A percentile compares a stretch with the other conserved stretches of the same genome.
These are phyloP conservation scores for Sebastes fasciatus DNA, from an alignment of 2,113 vertebrate genomes.

Conservation along the genomic window DNA sequence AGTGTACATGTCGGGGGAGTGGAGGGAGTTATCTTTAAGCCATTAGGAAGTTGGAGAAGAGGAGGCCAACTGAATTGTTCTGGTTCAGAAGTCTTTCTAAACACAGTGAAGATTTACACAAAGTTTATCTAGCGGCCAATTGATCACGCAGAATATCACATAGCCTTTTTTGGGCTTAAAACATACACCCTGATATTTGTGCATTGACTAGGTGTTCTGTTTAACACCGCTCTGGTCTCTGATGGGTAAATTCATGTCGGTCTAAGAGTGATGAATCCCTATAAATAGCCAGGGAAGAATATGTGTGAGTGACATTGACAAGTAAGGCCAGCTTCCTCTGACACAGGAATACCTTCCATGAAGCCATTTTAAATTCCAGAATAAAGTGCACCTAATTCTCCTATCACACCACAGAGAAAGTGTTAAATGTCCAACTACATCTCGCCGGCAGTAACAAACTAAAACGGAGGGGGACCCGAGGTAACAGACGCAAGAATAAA, in stretches of 20 bases:
- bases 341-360: background rate
- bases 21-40: slow-evolving; percentile 30
- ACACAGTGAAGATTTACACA: slow-evolving; percentile 79
- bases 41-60: slow-evolving; percentile 31
- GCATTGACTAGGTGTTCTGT: slow-evolving; percentile 56
- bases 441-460: background rate
- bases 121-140: slow-evolving; percentile 72
- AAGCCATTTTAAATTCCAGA: background rate
- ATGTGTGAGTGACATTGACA: slow-evolving; percentile 36
- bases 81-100: slow-evolving; percentile 76
- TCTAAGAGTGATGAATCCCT: slow-evolving; percentile 34
- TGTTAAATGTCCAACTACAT: background rate
- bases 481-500: background rate
- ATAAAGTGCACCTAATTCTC: background rate
- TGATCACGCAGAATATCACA: slow-evolving; percentile 74
- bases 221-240: slow-evolving; percentile 55
- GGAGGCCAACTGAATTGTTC: slow-evolving; percentile 57
- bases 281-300: slow-evolving; percentile 45
- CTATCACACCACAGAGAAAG: background rate
- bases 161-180: slow-evolving; percentile 81
- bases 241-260: slow-evolving; percentile 62
- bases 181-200: slow-evolving; percentile 58
- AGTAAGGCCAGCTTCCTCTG: background rate
- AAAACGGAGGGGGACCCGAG: background rate
- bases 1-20: background rate